phyloP scores from a whole-genome alignment of 2,113 vertebrate species.

The Hiodon tergisus region DNA sequence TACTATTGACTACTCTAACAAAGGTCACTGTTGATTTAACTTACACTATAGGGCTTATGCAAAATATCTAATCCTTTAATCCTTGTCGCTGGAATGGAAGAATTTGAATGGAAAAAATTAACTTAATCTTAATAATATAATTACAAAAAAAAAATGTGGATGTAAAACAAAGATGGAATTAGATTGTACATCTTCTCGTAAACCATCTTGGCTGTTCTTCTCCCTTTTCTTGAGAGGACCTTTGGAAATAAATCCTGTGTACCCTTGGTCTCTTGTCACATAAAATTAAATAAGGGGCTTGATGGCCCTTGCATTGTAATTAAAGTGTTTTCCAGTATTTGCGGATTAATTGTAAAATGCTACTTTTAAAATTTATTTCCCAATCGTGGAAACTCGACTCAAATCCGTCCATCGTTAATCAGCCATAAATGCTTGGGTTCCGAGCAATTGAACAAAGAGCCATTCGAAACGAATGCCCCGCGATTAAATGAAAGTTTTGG shows the following conservation, averaged over 20 bases:
- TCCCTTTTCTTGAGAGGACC: neutral
- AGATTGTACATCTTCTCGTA: constrained; percentile 17
- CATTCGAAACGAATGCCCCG: neutral
- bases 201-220: constrained; percentile 14
- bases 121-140: constrained; percentile 17
- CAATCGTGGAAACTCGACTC: too few species aligned
- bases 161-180: constrained; percentile 19
- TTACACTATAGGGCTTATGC: constrained; percentile 17
- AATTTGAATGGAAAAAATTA: constrained; percentile 21
- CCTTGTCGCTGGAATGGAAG: constrained; percentile 11
- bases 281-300: constrained; percentile 17
- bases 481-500: constrained; percentile 8
- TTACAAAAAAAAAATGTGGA: constrained; percentile 18
- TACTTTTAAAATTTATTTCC: neutral
- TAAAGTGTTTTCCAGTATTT: neutral
- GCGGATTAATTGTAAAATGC: neutral
- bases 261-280: constrained; percentile 2
- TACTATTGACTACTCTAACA: constrained; percentile 3
- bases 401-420: too few species aligned
- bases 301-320: constrained; percentile 6
- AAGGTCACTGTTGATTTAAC: constrained; percentile 18
- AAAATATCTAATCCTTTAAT: constrained; percentile 16
- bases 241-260: constrained; percentile 20
- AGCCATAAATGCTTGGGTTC: too few species aligned
- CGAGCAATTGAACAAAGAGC: too few species aligned